Evolutionary conservation across 2,888 invertebrate genomes (phyloP), one percentile per base, ranked within the genome.

Genomic region (Pollenia angustigena): DNA sequence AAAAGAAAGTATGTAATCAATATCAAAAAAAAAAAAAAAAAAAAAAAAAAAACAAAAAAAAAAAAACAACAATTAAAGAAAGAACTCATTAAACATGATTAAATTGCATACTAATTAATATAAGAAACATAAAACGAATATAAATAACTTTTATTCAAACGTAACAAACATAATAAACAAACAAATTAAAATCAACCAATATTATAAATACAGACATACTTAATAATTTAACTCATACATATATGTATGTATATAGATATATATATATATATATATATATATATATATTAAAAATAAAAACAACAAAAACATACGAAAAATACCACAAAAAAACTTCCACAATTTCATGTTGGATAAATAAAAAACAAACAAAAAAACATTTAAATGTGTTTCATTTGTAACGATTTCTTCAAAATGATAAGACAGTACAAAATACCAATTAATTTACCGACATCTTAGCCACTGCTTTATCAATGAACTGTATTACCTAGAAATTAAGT

Each of bases 111-210:
- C 56, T 79, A 78, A 64, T 64, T 81, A 62, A 50, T 18, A 58
- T 32, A 50, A 58, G 0, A 71, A 71, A 4, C 23, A 76, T 66
- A 56, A 58, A 68, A 75, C 12, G 50, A 42, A 23, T 44, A 68
- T 58, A 72, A 68, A 72, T 60, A 86, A 79, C 74, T 87, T 87
- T 87, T 81, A 84, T 84, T 87, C 84, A 87, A 87, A 81, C 84
- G 87, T 81, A 87, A 84, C 81, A 87, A 84, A 74, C 23, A 72
- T 66, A 81, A 32, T 71, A 56, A 82, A 85, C 14, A 52, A 78
- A 58, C 54, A 74, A 64, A 71, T 16, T 18, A n/a, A 71, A 64
- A 81, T 44, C 75, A 64, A 76, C 44, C 64, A 42, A 23, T 44
- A 52, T 62, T 52, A 75, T 44, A 64, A 48, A 72, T 71, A 71